Base-by-base conservation (phyloP, 2,113 vertebrate genomes). In the Struthio camelus region DNA sequence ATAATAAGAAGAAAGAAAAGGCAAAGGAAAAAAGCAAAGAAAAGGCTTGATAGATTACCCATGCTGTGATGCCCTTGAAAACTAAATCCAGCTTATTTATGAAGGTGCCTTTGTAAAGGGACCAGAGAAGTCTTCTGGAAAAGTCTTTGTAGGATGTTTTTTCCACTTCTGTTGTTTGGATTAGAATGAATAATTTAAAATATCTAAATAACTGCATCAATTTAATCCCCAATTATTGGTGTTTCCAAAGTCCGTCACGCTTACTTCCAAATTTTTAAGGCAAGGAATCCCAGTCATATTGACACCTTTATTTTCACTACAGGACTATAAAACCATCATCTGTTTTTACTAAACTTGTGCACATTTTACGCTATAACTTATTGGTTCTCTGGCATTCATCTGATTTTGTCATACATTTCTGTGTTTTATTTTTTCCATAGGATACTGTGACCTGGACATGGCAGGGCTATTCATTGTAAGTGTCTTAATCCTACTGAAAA, bases 361-460 rank as follows among this genome's bases (percentile, higher is more conserved):
- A 14, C 71, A 12, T 64, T 92, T 70, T 79, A 69, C 66, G 66
- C 48, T 91, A 36, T 72, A 44, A 46, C 28, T 38, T 94, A 20
- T 0, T 12, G 80, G 53, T 36, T 88, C 1, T 1, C 8, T 89
- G 58, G 48, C 28, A 80, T 72, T 64, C 38, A 59, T 81, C 53
- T 96, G 69, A 81, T 80, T 77, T 54, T 82, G 34, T 94, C 40
- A 82, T 66, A 54, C 48, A 8, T 56, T 90, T 85, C 71, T 88
- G 59, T 90, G 53, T 65, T 96, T 80, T 80, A 9, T 72, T 80
- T 90, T 95, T 88, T 51, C 76, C 81, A 38, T 81, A 99, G 99
- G 99, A 99, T 85, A 99, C 99, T 8, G 99, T 99, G 93, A 99
- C 99, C 54, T 99, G 99, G 99, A 99, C 99, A 2, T 99, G 99